Conservation (phyloP, 2,888 invertebrate species). For the Exocentrus adspersus region DNA sequence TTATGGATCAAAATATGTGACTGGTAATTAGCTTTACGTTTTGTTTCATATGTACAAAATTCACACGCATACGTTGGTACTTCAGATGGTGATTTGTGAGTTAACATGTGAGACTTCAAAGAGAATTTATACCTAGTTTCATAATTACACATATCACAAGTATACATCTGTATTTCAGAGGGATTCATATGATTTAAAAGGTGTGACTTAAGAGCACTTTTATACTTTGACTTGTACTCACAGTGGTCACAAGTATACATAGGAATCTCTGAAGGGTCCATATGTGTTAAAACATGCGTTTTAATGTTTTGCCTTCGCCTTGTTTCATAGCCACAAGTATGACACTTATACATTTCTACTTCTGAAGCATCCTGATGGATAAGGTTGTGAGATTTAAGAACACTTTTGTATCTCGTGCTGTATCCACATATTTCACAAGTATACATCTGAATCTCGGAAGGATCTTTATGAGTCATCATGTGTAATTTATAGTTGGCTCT, state of each 20-base stretch:
- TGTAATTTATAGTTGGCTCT: slow-evolving; percentile 25
- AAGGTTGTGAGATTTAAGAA: neutral
- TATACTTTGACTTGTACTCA: slow-evolving; percentile 36
- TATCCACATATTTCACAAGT: slow-evolving; percentile 4
- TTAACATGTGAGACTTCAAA: neutral
- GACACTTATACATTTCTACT: slow-evolving; percentile 25
- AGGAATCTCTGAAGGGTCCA: neutral
- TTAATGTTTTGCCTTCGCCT: neutral
- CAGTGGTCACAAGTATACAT: slow-evolving; percentile 35
- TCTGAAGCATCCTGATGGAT: slow-evolving; percentile 7
- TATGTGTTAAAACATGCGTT: neutral
- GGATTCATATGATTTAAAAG: slow-evolving; percentile 17
- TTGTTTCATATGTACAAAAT: slow-evolving; percentile 36
- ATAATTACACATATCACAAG: neutral
- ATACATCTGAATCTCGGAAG: slow-evolving; percentile 26
- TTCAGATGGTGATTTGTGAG: neutral
- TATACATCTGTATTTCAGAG: slow-evolving; percentile 7
- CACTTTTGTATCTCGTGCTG: neutral
- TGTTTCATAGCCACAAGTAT: slow-evolving; percentile 12
- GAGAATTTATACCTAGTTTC: neutral
- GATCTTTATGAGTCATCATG: slow-evolving; percentile 20
- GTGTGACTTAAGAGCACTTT: slow-evolving; percentile 32
- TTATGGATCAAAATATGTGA: slow-evolving; percentile 34
- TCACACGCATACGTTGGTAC: slow-evolving; percentile 28
- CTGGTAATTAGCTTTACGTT: slow-evolving; percentile 29